Evolutionary conservation across 1,140 invertebrate species (phyloP).

Genomic region (Hycleus cichorii): DNA sequence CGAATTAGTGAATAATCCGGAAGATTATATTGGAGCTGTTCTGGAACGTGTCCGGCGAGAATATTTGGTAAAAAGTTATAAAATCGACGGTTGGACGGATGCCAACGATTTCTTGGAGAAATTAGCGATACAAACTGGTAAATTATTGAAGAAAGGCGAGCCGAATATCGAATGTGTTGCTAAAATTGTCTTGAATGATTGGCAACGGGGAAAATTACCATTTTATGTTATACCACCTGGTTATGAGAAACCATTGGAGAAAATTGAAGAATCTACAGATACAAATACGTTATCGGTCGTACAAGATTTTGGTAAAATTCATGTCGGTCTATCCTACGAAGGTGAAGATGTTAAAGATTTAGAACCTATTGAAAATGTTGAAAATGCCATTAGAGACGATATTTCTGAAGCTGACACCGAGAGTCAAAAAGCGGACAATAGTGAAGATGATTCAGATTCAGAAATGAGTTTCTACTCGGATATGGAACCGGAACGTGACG

Average conservation of each 20-base stretch:
- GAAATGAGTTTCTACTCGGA: slow-evolving; percentile 52
- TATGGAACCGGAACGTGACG: slow-evolving; percentile 47
- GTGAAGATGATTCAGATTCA: slow-evolving; percentile 41
- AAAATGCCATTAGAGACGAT: slow-evolving; percentile 43
- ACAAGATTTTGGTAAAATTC: slow-evolving; percentile 77
- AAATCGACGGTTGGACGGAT: slow-evolving; percentile 71
- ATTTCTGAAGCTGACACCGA: slow-evolving; percentile 39
- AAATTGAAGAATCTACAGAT: slow-evolving; percentile 38
- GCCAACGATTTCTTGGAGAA: slow-evolving; percentile 89
- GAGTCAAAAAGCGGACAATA: slow-evolving; percentile 20
- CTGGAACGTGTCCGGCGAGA: slow-evolving; percentile 83
- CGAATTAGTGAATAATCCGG: slow-evolving; percentile 88
- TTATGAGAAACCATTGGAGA: slow-evolving; percentile 52
- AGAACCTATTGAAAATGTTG: slow-evolving; percentile 46
- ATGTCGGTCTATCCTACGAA: slow-evolving; percentile 64
- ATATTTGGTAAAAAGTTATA: slow-evolving; percentile 89
- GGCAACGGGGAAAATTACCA: slow-evolving; percentile 94
- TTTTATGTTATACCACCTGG: slow-evolving; percentile 85
- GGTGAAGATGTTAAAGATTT: slow-evolving; percentile 58
- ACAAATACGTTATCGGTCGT: slow-evolving; percentile 41
- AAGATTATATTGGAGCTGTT: slow-evolving; percentile 87
- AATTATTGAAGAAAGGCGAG: slow-evolving; percentile 92
- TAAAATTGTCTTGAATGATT: slow-evolving; percentile 97
- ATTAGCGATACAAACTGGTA: slow-evolving; percentile 77
- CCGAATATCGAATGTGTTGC: slow-evolving; percentile 83